Evolutionary conservation across 2,797 vertebrate species (phyloP), one percentile per base, ranked within the genome.

Genomic region (Podargus strigoides): DNA sequence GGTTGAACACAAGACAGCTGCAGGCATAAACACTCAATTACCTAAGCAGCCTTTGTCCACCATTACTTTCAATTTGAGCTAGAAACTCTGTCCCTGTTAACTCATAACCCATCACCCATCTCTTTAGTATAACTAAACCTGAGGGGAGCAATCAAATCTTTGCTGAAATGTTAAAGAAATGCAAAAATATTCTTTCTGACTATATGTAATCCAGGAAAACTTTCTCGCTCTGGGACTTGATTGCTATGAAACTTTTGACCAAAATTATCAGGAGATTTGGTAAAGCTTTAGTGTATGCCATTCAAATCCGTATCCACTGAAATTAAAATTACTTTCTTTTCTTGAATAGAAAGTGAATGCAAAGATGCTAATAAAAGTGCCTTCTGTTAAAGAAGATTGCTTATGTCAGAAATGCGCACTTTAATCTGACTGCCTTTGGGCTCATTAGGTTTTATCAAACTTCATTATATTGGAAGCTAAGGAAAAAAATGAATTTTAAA

Each of bases 1-100:
- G 37, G 34, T 47, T 91, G 68, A 89, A 76, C 64, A 86, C 72
- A 80, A 77, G 64, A 66, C 64, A 87, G 80, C 80, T 95, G 69
- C 49, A 82, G 84, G 88, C 79, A 87, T 75, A 97, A 96, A 96
- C 81, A 87, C 69, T 95, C 90, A 90, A 94, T 96, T 95, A 91
- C 84, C 59, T 94, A 69, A 85, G 41, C n/a, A 85, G 75, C 23
- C 67, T 95, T 89, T 89, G 55, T 68, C 78, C 47, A 93, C 74
- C 53, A 52, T 95, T 93, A 95, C 94, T 96, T 96, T 95, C 56
- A 87, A 53, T 94, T 93, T 68, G 91, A 89, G 78, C 34, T 27
- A 53, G 78, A 93, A 95, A 66, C 37, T 10, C 26, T 94, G 66
- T 62, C 76, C 88, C 47, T 95, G 60, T 55, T 81, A 89, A 94